These are phyloP conservation scores for Cliona cf. orientalis DNA, from an alignment of 37 sponge, comb jelly and placozoan genomes.

Conservation along the genomic window DNA sequence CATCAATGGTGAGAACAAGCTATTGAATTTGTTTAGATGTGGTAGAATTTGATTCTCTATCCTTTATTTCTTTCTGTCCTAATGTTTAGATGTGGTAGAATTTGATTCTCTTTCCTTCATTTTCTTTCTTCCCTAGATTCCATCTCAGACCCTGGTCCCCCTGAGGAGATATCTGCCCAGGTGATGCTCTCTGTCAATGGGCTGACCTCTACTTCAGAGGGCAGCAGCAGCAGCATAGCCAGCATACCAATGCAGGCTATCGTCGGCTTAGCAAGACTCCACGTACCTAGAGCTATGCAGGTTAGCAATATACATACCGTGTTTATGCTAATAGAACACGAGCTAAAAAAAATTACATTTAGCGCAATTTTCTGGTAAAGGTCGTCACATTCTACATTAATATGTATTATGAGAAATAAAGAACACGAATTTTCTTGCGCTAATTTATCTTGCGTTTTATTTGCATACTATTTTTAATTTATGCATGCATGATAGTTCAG, in stretches of 20 bases:
- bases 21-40: slow-evolving; percentile 2
- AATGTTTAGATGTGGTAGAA: neutral
- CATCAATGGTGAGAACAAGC: neutral
- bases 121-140: neutral
- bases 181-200: slow-evolving; percentile 26
- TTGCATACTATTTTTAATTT: no score
- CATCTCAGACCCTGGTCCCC: slow-evolving; percentile 7
- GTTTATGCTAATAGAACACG: no score
- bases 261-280: slow-evolving; percentile 68
- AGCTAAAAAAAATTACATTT: no score
- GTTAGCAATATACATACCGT: slow-evolving; percentile 16
- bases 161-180: slow-evolving; percentile 11
- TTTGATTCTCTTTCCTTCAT: neutral
- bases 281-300: slow-evolving; percentile 47
- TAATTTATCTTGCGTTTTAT: no score
- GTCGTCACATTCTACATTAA: no score
- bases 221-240: neutral
- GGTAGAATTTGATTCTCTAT: neutral
- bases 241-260: slow-evolving; percentile 43
- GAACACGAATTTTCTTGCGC: no score
- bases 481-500: neutral
- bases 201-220: neutral
- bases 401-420: no score
- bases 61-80: neutral
- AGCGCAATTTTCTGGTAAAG: no score